Evolutionary conservation across 2,113 vertebrate species (phyloP).

Genomic region (Amphilophus citrinellus): DNA sequence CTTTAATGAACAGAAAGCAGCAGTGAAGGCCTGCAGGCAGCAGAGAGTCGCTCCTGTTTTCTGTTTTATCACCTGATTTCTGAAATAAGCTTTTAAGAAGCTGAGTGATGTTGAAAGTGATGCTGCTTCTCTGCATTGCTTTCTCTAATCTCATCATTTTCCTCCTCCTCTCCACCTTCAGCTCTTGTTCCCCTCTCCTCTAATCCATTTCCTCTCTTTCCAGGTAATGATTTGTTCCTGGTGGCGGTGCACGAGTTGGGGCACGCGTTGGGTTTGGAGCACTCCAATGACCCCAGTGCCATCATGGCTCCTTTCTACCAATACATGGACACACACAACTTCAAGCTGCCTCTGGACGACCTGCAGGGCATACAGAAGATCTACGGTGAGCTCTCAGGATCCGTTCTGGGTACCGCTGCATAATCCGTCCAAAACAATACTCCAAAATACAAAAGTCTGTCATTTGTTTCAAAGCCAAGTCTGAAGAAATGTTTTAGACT

Average conservation of each 20-base stretch:
- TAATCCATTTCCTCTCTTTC: neutral
- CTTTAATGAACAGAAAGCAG: neutral
- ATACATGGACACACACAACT: constrained; percentile 99
- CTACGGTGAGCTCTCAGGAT: constrained; percentile 83
- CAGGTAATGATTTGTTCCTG: constrained; percentile 96
- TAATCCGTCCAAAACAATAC: neutral
- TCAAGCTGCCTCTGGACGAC: constrained; percentile 97
- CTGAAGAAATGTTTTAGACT: neutral
- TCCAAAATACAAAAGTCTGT: neutral
- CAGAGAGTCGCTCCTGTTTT: constrained; percentile 1
- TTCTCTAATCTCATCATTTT: neutral
- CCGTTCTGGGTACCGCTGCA: neutral
- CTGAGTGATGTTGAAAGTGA: neutral
- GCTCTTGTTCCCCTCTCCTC: neutral
- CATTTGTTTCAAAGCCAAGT: neutral
- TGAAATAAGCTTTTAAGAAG: constrained; percentile 5
- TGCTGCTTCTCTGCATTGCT: neutral
- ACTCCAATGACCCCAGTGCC: constrained; percentile 96
- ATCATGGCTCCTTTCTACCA: constrained; percentile 99
- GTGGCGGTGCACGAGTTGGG: constrained; percentile 97
- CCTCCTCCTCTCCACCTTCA: neutral
- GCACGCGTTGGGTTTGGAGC: constrained; percentile 93
- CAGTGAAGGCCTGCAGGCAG: neutral
- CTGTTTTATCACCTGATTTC: constrained; percentile 1
- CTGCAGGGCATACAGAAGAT: constrained; percentile 99